Evolutionary conservation across 2,113 vertebrate genomes (phyloP).

Genomic region (Tauraco erythrolophus): DNA sequence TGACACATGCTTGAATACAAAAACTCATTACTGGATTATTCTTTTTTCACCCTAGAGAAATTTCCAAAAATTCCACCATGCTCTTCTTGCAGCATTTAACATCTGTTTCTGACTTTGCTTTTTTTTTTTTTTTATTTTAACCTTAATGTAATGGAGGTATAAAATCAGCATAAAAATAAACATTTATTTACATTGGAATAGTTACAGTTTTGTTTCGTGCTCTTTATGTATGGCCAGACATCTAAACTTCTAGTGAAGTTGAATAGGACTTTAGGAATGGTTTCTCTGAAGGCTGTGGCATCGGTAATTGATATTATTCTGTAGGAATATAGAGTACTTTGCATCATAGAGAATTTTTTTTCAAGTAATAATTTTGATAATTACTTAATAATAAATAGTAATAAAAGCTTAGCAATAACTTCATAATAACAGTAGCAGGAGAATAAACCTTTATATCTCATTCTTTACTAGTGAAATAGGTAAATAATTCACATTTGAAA

Average conservation of each 20-base stretch:
- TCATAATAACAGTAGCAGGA: neutral
- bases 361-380: neutral
- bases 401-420: neutral
- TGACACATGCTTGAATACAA: neutral
- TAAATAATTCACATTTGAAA: neutral
- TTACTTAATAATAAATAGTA: neutral
- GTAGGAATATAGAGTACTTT: neutral
- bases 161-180: neutral
- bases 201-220: neutral
- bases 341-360: neutral
- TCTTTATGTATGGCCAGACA: neutral
- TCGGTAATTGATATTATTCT: neutral
- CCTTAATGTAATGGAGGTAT: neutral
- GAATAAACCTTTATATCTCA: neutral
- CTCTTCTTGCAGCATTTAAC: neutral
- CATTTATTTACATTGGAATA: neutral
- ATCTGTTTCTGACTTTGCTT: neutral
- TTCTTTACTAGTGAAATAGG: neutral
- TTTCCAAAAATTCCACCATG: neutral
- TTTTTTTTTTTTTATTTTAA: neutral
- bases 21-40: neutral
- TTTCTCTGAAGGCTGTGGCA: neutral
- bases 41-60: neutral
- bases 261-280: neutral
- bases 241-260: neutral